Percentiles rank a stretch among this genome's conserved stretches.
Conservation (phyloP, 2,113 vertebrate species). For the Eretmochelys imbricata region DNA sequence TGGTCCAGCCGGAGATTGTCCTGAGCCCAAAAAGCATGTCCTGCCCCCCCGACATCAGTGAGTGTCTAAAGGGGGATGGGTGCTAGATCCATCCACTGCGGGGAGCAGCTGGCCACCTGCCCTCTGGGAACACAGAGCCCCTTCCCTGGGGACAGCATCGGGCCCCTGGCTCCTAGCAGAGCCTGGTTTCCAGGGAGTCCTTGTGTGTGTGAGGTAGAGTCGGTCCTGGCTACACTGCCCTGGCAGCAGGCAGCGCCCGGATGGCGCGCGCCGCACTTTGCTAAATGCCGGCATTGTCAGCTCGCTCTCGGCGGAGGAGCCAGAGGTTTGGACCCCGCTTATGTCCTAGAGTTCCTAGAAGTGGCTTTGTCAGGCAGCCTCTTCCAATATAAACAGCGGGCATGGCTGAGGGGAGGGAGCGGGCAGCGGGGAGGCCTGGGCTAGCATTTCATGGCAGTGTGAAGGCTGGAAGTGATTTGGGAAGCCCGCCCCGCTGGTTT, state of each 20-base stretch:
- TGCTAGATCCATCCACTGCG: no score
- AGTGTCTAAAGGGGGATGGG: background rate
- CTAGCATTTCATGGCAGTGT: background rate
- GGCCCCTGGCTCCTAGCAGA: background rate
- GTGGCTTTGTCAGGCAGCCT: background rate
- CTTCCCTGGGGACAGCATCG: background rate
- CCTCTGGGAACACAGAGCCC: background rate
- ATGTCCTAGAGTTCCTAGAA: background rate
- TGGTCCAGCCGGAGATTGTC: accelerated
- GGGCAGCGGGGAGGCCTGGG: background rate
- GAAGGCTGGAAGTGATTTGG: background rate
- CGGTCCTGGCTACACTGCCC: no score
- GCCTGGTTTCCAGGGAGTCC: background rate
- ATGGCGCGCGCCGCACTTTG: no score
- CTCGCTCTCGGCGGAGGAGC: background rate
- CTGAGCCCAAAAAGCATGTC: background rate
- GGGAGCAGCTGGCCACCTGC: background rate
- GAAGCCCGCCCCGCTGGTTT: background rate
- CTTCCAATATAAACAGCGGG: background rate
- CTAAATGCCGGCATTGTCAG: background rate
- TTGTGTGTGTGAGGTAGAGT: background rate
- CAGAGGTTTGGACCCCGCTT: background rate
- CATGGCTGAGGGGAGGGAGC: background rate
- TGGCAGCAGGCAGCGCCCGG: background rate
- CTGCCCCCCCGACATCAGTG: background rate